These are phyloP conservation scores for Platycnemis pennipes DNA, from an alignment of 2,888 invertebrate genomes.

Conservation along the genomic window DNA sequence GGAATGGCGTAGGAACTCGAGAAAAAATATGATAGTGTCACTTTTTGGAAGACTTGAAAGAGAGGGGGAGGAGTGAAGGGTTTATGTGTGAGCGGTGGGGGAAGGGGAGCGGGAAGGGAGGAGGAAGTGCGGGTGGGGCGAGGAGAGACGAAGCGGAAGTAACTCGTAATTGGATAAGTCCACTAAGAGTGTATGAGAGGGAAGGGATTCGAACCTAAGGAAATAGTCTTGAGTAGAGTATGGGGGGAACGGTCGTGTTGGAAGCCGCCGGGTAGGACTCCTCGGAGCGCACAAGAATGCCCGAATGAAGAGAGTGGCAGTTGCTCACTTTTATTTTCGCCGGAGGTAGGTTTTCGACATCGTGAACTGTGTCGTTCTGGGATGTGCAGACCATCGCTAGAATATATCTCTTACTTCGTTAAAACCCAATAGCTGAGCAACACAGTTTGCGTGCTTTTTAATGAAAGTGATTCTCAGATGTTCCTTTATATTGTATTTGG, in stretches of 20 bases:
- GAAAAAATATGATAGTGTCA: slow-evolving; percentile 13
- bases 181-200: not conserved
- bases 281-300: no score
- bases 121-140: not conserved
- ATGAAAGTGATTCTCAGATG: no score
- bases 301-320: no score
- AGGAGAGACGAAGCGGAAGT: not conserved
- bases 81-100: no score
- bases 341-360: no score
- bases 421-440: no score
- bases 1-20: not conserved
- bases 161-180: slow-evolving; percentile 39
- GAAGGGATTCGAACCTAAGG: not conserved
- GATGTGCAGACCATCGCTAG: no score
- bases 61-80: not conserved
- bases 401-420: no score
- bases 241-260: not conserved
- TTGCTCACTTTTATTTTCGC: no score
- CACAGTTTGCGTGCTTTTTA: no score
- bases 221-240: not conserved
- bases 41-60: not conserved
- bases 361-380: no score
- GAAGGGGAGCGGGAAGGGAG: not conserved
- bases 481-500: no score
- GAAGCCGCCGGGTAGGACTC: not conserved